phyloP scores from a whole-genome alignment of 2,113 vertebrate species.

The Lanius collurio region DNA sequence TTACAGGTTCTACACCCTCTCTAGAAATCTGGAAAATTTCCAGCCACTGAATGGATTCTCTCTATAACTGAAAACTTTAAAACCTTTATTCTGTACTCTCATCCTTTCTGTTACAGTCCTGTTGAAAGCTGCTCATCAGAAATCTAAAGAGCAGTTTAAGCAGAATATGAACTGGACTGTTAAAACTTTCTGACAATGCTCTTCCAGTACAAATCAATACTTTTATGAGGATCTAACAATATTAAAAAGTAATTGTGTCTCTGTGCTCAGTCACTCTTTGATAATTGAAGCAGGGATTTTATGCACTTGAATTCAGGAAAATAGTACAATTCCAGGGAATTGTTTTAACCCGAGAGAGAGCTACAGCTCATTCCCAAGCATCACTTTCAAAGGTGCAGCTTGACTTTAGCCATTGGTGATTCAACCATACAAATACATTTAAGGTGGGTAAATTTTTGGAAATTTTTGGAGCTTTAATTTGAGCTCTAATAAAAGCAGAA shows the following conservation, averaged over 20 bases:
- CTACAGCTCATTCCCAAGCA: neutral
- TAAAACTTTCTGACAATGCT: neutral
- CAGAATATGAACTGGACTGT: neutral
- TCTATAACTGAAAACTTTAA: neutral
- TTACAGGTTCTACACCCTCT: neutral
- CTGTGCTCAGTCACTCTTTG: neutral
- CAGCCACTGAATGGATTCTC: neutral
- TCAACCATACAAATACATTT: neutral
- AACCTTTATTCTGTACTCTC: neutral
- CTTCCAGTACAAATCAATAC: neutral
- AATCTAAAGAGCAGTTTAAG: neutral
- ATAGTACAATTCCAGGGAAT: neutral
- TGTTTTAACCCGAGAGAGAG: neutral
- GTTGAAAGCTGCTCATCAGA: neutral
- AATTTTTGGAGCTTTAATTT: neutral
- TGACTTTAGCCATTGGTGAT: neutral
- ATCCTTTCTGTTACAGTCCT: neutral
- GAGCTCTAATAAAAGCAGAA: neutral
- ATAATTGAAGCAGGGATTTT: neutral
- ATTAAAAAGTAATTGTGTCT: neutral
- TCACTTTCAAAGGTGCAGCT: neutral
- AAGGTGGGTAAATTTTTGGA: neutral
- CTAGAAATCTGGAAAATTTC: neutral
- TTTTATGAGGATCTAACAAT: neutral
- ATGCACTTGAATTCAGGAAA: neutral